These are phyloP conservation scores for Listrodromus nycthemerus DNA, from an alignment of 2,888 invertebrate species.

Conservation along the genomic window DNA sequence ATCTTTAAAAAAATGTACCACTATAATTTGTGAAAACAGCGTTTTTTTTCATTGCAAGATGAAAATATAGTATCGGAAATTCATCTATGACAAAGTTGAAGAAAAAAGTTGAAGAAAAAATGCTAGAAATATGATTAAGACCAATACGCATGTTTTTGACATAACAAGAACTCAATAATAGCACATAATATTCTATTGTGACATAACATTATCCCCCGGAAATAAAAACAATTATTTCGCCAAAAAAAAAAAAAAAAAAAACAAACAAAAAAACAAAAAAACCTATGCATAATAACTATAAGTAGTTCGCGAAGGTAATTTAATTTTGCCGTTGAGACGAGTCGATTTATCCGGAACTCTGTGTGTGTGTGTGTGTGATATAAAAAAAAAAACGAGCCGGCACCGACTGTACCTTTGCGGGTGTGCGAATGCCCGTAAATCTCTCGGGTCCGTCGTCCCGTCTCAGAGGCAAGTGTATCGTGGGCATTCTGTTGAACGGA, in stretches of 20 bases:
- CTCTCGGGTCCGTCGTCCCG: slow-evolving; percentile 11
- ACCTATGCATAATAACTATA: neutral
- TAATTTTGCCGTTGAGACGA: neutral
- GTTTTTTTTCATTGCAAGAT: too few species aligned
- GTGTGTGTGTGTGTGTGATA: neutral
- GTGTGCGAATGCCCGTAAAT: neutral
- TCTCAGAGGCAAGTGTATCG: slow-evolving; percentile 41
- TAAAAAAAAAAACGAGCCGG: neutral
- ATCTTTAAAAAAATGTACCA: too few species aligned
- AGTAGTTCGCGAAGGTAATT: neutral
- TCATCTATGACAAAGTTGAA: too few species aligned
- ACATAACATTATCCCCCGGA: too few species aligned
- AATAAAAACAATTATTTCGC: neutral
- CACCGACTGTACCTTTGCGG: neutral
- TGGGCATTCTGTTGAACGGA: slow-evolving; percentile 51
- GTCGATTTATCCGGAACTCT: neutral
- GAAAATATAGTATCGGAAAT: too few species aligned
- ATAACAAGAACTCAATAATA: too few species aligned
- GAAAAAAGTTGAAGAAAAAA: too few species aligned
- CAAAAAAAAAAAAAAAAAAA: neutral
- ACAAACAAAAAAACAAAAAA: neutral
- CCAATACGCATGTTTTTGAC: too few species aligned
- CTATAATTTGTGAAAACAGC: too few species aligned
- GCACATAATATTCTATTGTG: too few species aligned
- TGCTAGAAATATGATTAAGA: too few species aligned